Evolutionary conservation across 2,113 vertebrate genomes (phyloP).

Genomic region (Nipponia nippon): DNA sequence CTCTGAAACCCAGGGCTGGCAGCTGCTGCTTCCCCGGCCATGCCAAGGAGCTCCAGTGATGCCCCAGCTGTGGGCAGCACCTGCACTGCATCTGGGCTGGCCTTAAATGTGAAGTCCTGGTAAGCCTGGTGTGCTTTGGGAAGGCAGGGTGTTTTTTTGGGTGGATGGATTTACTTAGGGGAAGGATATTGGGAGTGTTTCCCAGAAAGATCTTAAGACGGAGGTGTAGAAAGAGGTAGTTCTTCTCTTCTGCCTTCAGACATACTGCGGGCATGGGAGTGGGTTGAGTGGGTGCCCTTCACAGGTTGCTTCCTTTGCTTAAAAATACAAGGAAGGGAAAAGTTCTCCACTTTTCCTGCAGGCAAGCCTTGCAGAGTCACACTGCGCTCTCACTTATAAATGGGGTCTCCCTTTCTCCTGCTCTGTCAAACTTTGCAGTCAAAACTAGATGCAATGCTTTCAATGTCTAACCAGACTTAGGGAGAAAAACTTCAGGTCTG

Average conservation of each 20-base stretch:
- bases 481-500: not conserved
- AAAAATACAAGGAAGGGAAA: not conserved
- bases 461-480: not conserved
- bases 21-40: not conserved
- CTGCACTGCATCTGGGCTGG: not conserved
- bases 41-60: not conserved
- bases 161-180: not conserved
- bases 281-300: not conserved
- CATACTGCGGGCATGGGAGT: not conserved
- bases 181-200: not conserved
- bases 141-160: not conserved
- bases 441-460: not conserved
- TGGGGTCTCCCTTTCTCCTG: not conserved
- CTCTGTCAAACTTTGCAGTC: not conserved
- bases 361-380: not conserved
- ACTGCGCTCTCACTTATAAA: not conserved
- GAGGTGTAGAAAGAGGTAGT: not conserved
- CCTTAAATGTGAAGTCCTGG: not conserved
- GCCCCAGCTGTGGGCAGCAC: not conserved
- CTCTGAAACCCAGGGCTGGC: not conserved
- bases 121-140: not conserved
- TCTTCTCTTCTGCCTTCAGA: not conserved
- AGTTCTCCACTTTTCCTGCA: not conserved
- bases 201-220: not conserved
- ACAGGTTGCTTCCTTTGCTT: not conserved